phyloP scores from a whole-genome alignment of 1,140 invertebrate genomes.

The Drosophila pseudoobscura region DNA sequence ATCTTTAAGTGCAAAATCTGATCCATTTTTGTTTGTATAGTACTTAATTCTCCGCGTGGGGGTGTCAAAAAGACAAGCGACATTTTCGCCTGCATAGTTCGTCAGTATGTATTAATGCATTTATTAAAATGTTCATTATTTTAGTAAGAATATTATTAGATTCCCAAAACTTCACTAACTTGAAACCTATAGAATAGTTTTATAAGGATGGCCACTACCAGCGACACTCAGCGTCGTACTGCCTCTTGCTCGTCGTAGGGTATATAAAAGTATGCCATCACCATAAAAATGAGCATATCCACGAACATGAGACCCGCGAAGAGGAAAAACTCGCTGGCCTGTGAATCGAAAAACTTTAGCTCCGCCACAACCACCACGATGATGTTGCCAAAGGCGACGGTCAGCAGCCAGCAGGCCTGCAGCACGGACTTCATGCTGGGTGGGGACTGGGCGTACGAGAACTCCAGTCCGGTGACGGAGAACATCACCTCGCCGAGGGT shows the following conservation, averaged over 20 bases:
- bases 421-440: conserved; percentile 95
- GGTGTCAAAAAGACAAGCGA: too few species aligned
- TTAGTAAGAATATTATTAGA: too few species aligned
- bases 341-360: conserved; percentile 70
- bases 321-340: conserved; percentile 91
- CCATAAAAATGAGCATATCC: conserved; percentile 92
- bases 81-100: too few species aligned
- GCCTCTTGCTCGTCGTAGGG: conserved; percentile 50
- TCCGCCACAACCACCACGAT: conserved; percentile 92
- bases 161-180: too few species aligned
- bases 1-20: too few species aligned
- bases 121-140: too few species aligned
- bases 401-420: conserved; percentile 95
- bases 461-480: conserved; percentile 95
- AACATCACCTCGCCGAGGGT: conserved; percentile 93
- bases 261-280: conserved; percentile 89
- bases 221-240: too few species aligned
- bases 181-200: too few species aligned
- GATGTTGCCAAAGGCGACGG: conserved; percentile 96
- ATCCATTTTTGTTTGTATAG: too few species aligned
- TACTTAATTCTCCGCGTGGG: too few species aligned
- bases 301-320: conserved; percentile 93
- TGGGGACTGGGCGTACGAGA: conserved; percentile 95
- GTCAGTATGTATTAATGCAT: too few species aligned
- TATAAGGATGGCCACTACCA: too few species aligned